Base-by-base conservation (phyloP, 1,140 invertebrate genomes). In the Solenopsis fugax region DNA sequence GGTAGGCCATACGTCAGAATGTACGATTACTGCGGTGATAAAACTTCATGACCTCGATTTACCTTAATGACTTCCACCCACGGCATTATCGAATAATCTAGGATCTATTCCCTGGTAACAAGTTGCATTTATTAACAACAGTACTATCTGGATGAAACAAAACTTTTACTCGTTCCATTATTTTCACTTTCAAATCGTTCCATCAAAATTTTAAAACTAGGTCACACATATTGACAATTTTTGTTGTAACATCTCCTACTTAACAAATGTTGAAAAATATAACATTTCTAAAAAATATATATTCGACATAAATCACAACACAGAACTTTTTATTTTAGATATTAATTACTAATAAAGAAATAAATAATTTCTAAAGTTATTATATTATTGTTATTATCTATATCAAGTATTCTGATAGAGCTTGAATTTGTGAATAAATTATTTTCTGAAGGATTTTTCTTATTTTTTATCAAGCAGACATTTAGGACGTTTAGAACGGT, bases 71-170 rank as follows among this genome's bases (percentile, higher is more conserved):
- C 80, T 84, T 75, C n/a, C 54, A 84, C 7, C 69, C 80, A 84
- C 80, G 80, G 69, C 54, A 84, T 84, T 73, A 73, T 60, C 80
- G 29, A 84, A 75, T 84, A 84, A 84, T 84, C 58, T 84, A 84
- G 80, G 9, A 75, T 75, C 67, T 45, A 41, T 24, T 48, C 9
- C 24, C 41, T 60, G 45, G 12, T 84, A 84, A 73, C 54, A 50
- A 84, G 69, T 84, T 73, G 48, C 54, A 72, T 69, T 82, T 82
- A 82, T 82, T 82, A 82, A 73, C 69, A 73, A 24, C 41, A 18
- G 12, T 37, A 12, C 54, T 84, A 73, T 75, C 69, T 60, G 24
- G 41, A 50, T 84, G 13, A 62, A 71, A 45, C 80, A 12, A 48
- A 84, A 84, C 80, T 81, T 81, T 71, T 71, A 58, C 16, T 75